Percentiles rank a stretch among this genome's conserved stretches.
Evolutionary conservation across 2,888 invertebrate species (phyloP).

Genomic region (Phyto melanocephala): DNA sequence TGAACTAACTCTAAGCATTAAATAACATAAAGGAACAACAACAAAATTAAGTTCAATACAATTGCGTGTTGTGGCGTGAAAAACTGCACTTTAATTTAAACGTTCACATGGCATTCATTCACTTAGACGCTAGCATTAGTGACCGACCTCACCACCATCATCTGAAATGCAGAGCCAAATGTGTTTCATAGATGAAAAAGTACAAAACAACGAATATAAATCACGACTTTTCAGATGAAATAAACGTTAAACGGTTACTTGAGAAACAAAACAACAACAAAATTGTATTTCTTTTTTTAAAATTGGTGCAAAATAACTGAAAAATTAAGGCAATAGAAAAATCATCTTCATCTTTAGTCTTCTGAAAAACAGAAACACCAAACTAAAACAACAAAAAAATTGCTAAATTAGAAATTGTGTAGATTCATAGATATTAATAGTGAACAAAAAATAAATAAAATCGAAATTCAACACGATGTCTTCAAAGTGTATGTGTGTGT

Average conservation of each 20-base stretch:
- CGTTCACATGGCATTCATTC: slow-evolving; percentile 60
- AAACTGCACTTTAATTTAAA: slow-evolving; percentile 63
- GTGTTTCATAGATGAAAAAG: slow-evolving; percentile 9
- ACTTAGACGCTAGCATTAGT: slow-evolving; percentile 18
- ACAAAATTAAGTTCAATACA: background rate
- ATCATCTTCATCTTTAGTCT: slow-evolving; percentile 7
- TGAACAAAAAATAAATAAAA: background rate
- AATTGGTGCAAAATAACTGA: slow-evolving; percentile 57
- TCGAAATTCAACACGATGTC: slow-evolving; percentile 36
- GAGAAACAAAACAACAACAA: slow-evolving; percentile 36
- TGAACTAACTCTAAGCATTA: slow-evolving; percentile 42
- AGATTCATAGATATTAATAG: slow-evolving; percentile 57
- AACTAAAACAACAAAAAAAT: slow-evolving; percentile 33
- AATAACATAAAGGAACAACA: background rate
- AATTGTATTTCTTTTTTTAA: background rate
- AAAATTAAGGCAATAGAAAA: slow-evolving; percentile 36
- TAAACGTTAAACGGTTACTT: slow-evolving; percentile 63
- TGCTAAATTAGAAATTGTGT: slow-evolving; percentile 63
- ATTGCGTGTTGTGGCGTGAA: slow-evolving; percentile 65
- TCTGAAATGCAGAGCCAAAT: background rate
- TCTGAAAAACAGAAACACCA: slow-evolving; percentile 29
- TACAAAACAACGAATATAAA: slow-evolving; percentile 50
- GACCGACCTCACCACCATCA: slow-evolving; percentile 43
- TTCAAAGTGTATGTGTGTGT: background rate
- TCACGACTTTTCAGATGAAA: slow-evolving; percentile 66